phyloP scores from a whole-genome alignment of 2,797 vertebrate species.

The Falco peregrinus region DNA sequence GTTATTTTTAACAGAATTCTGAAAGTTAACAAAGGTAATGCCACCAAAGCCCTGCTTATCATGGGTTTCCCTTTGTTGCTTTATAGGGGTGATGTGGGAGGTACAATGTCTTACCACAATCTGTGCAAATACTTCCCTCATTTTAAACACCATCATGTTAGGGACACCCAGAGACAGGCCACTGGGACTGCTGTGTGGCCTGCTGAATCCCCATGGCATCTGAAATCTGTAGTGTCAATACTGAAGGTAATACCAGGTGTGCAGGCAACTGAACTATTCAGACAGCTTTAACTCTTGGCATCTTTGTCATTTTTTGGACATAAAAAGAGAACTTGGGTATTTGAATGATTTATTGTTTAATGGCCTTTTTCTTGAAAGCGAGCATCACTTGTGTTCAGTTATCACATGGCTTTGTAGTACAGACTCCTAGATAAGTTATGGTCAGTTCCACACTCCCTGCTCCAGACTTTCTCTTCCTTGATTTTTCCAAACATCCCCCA shows the following conservation, averaged over 20 bases:
- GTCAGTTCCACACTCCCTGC: background rate
- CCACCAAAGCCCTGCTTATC: background rate
- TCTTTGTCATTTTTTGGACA: background rate
- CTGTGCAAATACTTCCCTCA: background rate
- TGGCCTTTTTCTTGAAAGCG: background rate
- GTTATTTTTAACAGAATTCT: slow-evolving; percentile 60
- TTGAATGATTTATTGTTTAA: background rate
- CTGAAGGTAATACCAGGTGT: background rate
- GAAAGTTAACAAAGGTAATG: slow-evolving; percentile 56
- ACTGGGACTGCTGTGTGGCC: background rate
- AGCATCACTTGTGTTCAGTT: rapidly evolving
- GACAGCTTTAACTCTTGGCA: background rate
- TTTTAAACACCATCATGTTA: background rate
- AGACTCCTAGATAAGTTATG: background rate
- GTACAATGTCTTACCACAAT: background rate
- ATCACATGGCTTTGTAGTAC: background rate
- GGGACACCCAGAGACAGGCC: background rate
- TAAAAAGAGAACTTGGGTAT: background rate
- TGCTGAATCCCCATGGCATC: background rate
- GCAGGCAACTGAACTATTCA: background rate
- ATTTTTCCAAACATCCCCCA: background rate
- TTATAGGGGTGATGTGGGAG: background rate
- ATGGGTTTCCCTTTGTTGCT: background rate
- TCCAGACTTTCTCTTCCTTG: background rate
- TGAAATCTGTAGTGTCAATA: background rate